phyloP scores from a whole-genome alignment of 2,888 invertebrate species.

The Habrosyne pyritoides region DNA sequence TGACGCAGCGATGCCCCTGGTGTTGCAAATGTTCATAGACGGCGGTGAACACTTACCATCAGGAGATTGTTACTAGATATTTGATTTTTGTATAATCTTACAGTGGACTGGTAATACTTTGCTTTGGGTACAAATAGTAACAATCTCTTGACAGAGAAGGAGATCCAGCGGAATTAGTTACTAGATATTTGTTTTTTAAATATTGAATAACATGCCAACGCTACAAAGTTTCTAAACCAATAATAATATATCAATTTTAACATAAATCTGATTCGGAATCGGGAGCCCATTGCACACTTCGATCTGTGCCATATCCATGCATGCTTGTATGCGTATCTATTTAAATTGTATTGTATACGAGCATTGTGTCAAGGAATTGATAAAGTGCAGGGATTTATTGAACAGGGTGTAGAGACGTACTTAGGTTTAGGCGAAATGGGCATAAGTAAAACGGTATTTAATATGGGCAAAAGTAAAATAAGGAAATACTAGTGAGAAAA shows the following conservation, averaged over 20 bases:
- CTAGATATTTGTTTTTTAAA: too few species aligned
- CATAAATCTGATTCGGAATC: conserved; percentile 21
- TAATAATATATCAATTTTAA: conserved; percentile 33
- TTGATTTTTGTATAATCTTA: too few species aligned
- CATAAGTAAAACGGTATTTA: not conserved
- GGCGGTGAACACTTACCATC: too few species aligned
- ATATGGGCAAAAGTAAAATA: too few species aligned
- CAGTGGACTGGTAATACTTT: too few species aligned
- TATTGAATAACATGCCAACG: conserved; percentile 10
- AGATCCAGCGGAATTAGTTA: too few species aligned
- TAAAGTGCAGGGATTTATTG: not conserved
- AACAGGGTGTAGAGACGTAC: not conserved
- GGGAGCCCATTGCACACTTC: conserved; percentile 17
- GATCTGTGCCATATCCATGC: not conserved
- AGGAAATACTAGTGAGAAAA: too few species aligned
- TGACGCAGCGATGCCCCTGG: too few species aligned
- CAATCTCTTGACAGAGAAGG: too few species aligned
- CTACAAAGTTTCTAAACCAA: conserved; percentile 19
- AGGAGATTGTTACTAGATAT: too few species aligned
- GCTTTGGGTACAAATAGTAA: too few species aligned
- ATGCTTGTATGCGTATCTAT: not conserved
- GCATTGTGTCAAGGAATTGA: not conserved
- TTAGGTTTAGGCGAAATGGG: not conserved
- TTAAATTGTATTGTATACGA: not conserved
- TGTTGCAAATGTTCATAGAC: too few species aligned